phyloP scores from a whole-genome alignment of 2,888 invertebrate species.

The Loripinus fragilis region DNA sequence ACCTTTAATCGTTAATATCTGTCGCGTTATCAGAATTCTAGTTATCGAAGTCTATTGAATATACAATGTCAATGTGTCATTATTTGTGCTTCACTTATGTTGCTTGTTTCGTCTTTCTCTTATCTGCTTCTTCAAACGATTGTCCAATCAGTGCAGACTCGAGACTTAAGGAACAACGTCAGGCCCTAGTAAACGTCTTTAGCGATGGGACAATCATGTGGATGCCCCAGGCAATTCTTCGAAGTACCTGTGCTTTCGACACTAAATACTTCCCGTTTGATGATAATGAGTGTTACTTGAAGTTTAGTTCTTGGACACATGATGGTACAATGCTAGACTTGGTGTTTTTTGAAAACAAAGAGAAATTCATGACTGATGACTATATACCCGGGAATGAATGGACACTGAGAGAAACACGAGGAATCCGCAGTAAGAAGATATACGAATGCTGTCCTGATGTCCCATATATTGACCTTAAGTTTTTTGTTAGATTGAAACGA shows the following conservation, averaged over 20 bases:
- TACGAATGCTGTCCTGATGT: constrained; percentile 81
- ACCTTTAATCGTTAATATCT: too few relatives aligned
- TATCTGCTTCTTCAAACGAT: not conserved
- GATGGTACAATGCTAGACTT: constrained; percentile 80
- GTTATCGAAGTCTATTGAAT: too few relatives aligned
- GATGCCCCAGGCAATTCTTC: constrained; percentile 82
- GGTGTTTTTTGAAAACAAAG: constrained; percentile 63
- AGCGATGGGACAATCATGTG: constrained; percentile 75
- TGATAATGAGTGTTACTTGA: constrained; percentile 80
- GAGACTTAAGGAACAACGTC: constrained; percentile 82
- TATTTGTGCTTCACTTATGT: not conserved
- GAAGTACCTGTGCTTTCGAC: constrained; percentile 82
- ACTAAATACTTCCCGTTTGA: constrained; percentile 83
- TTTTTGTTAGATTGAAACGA: constrained; percentile 76
- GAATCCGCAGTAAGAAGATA: constrained; percentile 72
- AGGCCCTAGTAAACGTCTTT: constrained; percentile 81
- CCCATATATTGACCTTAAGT: constrained; percentile 81
- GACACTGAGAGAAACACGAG: constrained; percentile 78
- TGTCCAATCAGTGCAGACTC: constrained; percentile 80
- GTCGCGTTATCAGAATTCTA: too few relatives aligned
- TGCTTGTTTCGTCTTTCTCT: not conserved
- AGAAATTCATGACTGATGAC: constrained; percentile 73
- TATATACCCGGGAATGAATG: constrained; percentile 83
- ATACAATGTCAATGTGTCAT: too few relatives aligned
- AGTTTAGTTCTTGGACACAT: constrained; percentile 84